Evolutionary conservation across 2,797 vertebrate species (phyloP), one percentile per base, ranked within the genome.

Genomic region (Pyrocephalus nanus): DNA sequence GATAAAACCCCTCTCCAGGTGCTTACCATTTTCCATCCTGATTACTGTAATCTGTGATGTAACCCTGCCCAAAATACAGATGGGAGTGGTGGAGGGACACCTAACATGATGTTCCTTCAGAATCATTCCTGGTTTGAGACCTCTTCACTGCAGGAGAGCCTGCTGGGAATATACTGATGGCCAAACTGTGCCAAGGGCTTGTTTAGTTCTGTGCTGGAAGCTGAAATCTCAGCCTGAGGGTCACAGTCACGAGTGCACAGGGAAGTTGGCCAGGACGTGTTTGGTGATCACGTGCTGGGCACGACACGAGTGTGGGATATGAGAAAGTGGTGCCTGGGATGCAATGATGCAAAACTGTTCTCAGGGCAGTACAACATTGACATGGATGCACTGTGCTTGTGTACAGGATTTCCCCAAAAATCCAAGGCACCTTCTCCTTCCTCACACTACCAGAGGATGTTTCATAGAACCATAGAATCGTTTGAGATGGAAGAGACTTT

Each of bases 201-300:
- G 30, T 75, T 85, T 29, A 42, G 38, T 21, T 30, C 60, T 62
- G 60, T 42, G 38, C 38, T 21, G 13, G 38, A 75, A 71, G 71
- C 34, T 20, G 53, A 48, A 78, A 82, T 42, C 61, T 32, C 76
- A 66, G 14, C 12, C 42, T 45, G 10, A 34, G 14, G 50, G 11
- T 36, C 51, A 69, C 61, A 60, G 15, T 26, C 71, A 42, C 0
- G 1, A 61, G 20, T 2, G 0, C 9, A 20, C 23, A 32, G 57
- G 29, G 25, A 48, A 29, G 19, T 22, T 55, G 27, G 5, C 23
- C 55, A 36, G 58, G 61, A 55, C 8, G 7, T 55, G 62, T 57
- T 13, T 79, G 73, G 42, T 26, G 40, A 50, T 50, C 64, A 45
- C 13, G 17, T 26, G 6, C 11, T 18, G 32, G 14, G 2, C 42